A percentile compares a stretch with the other conserved stretches of the same genome.
These are phyloP conservation scores for Corynorhinus townsendii DNA, from an alignment of 2,113 vertebrate genomes.

Conservation along the genomic window DNA sequence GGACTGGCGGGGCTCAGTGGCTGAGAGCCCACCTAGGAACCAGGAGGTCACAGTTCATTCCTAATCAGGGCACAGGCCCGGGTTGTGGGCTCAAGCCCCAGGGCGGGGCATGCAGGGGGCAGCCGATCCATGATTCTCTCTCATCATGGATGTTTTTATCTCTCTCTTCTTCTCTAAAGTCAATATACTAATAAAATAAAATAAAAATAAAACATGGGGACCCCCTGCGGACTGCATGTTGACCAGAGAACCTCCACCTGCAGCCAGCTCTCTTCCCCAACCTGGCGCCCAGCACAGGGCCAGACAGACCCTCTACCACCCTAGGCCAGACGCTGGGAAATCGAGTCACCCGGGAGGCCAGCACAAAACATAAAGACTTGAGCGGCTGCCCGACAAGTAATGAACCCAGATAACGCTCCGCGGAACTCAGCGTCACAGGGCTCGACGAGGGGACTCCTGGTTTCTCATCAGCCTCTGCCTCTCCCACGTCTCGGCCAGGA, in stretches of 20 bases:
- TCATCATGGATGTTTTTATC: too few relatives aligned
- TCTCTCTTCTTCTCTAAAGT: too few relatives aligned
- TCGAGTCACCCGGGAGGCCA: neutral
- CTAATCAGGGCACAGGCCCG: too few relatives aligned
- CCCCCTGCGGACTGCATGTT: neutral
- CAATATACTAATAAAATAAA: too few relatives aligned
- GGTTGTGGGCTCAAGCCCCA: too few relatives aligned
- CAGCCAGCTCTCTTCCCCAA: too few relatives aligned
- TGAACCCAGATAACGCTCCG: neutral
- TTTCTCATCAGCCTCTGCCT: neutral
- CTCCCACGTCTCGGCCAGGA: neutral
- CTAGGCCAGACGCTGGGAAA: neutral
- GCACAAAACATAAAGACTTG: neutral
- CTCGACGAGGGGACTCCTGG: too few relatives aligned
- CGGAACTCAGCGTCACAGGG: neutral
- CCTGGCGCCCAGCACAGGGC: neutral
- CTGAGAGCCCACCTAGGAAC: too few relatives aligned
- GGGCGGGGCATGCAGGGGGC: too few relatives aligned
- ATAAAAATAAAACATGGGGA: neutral
- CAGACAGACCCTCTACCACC: neutral
- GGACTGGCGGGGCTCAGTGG: too few relatives aligned
- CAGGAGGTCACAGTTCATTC: too few relatives aligned
- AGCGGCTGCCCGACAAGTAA: neutral
- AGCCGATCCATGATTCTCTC: too few relatives aligned
- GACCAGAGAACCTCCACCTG: neutral